Conservation (phyloP, 2,888 invertebrate genomes). For the Amphipyra berbera region DNA sequence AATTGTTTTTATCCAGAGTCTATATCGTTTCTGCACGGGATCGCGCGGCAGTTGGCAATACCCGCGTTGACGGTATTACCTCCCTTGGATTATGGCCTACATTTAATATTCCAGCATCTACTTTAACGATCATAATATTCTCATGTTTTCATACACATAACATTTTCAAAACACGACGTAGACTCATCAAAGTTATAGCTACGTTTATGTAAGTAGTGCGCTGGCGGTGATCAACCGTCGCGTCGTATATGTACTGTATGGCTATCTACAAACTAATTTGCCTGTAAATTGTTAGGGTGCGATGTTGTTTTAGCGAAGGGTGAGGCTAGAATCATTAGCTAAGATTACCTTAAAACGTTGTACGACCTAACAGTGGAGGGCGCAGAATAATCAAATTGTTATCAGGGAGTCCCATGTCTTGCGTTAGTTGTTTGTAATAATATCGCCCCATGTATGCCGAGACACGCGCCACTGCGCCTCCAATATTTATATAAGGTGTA, state of each 20-base stretch:
- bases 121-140: conserved; percentile 58
- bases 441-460: conserved; percentile 69
- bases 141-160: conserved; percentile 58
- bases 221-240: conserved; percentile 57
- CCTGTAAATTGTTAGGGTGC: conserved; percentile 73
- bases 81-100: conserved; percentile 72
- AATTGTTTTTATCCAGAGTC: conserved; percentile 70
- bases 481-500: conserved; percentile 50
- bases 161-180: conserved; percentile 45
- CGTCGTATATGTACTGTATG: conserved; percentile 45
- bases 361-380: conserved; percentile 60
- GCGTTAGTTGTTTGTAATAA: conserved; percentile 65
- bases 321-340: conserved; percentile 72
- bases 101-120: conserved; percentile 61
- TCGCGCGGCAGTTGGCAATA: conserved; percentile 60
- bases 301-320: conserved; percentile 75
- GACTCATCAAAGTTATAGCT: conserved; percentile 40
- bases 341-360: conserved; percentile 73
- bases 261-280: conserved; percentile 71
- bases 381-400: conserved; percentile 79
- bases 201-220: conserved; percentile 33
- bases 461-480: conserved; percentile 66
- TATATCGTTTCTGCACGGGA: conserved; percentile 71
- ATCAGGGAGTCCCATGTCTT: conserved; percentile 73
- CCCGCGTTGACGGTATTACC: conserved; percentile 64